Percentiles rank a stretch among this genome's conserved stretches.
Evolutionary conservation across 2,113 vertebrate species (phyloP).

Genomic region (Charina bottae): DNA sequence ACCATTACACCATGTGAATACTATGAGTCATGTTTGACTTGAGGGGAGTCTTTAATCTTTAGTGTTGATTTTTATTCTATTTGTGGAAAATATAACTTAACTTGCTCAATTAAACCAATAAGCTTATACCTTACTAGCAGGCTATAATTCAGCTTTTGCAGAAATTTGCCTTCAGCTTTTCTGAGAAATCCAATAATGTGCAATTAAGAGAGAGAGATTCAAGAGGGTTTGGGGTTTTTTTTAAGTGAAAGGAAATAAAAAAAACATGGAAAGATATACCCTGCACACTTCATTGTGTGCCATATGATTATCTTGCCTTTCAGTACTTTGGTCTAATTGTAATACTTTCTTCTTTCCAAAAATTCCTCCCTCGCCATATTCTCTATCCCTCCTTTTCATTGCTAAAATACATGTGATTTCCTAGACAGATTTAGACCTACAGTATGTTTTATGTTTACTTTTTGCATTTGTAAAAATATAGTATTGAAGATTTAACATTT

Average conservation of each 20-base stretch:
- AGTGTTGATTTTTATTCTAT: too few relatives aligned
- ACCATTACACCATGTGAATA: too few relatives aligned
- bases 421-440: not conserved
- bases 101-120: not conserved
- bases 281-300: constrained; percentile 52
- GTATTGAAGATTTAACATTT: not conserved
- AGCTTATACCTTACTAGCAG: constrained; percentile 9
- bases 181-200: constrained; percentile 65
- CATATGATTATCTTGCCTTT: constrained; percentile 43
- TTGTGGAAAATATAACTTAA: not conserved
- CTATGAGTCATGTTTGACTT: too few relatives aligned
- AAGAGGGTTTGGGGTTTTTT: constrained; percentile 31
- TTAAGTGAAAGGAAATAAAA: constrained; percentile 50
- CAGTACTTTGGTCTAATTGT: constrained; percentile 15
- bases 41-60: too few relatives aligned
- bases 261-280: not conserved
- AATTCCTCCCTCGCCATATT: not conserved
- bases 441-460: not conserved
- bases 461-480: too few relatives aligned
- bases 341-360: constrained; percentile 31
- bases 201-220: constrained; percentile 61
- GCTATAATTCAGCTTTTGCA: constrained; percentile 69
- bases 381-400: not conserved
- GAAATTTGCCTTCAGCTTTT: constrained; percentile 63
- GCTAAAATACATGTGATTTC: constrained; percentile 25